Evolutionary conservation across 1,140 invertebrate species (phyloP).

Genomic region (Rhagoletis zephyria): DNA sequence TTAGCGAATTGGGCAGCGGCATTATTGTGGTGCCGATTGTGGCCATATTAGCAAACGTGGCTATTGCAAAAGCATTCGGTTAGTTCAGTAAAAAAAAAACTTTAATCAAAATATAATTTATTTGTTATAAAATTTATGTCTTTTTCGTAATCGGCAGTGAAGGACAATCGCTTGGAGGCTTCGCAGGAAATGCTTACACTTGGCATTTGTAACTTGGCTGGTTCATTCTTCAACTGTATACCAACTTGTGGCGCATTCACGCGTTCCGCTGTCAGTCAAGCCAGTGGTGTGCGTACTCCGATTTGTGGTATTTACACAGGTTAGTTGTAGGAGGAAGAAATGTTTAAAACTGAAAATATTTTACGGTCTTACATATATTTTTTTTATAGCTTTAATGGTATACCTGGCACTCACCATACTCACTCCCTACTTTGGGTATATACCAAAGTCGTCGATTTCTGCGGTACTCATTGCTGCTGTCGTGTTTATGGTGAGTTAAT

Average conservation of each 20-base stretch:
- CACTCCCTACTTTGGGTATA: constrained; percentile 88
- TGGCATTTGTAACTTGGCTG: constrained; percentile 82
- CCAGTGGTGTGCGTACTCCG: constrained; percentile 83
- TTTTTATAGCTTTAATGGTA: constrained; percentile 67
- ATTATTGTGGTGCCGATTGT: constrained; percentile 85
- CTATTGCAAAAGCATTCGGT: constrained; percentile 90
- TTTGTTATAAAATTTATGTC: not conserved
- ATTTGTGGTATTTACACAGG: constrained; percentile 83
- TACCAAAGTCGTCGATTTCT: constrained; percentile 84
- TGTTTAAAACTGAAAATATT: constrained; percentile 60
- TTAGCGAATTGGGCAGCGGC: constrained; percentile 79
- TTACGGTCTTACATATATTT: constrained; percentile 58
- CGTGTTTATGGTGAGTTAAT: constrained; percentile 83
- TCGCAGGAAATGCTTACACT: constrained; percentile 84
- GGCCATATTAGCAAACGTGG: constrained; percentile 87
- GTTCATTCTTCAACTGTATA: constrained; percentile 83
- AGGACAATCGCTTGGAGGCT: constrained; percentile 78
- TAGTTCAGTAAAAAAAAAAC: constrained; percentile 67
- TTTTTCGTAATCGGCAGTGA: constrained; percentile 60
- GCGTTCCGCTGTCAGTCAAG: constrained; percentile 83
- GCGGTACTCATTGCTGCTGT: constrained; percentile 91
- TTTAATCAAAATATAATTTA: constrained; percentile 23
- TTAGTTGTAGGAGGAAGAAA: constrained; percentile 57
- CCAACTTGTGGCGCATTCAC: constrained; percentile 87
- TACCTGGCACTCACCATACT: constrained; percentile 81